Conservation (phyloP, 2,888 invertebrate species). For the Campopleginae sp. region DNA sequence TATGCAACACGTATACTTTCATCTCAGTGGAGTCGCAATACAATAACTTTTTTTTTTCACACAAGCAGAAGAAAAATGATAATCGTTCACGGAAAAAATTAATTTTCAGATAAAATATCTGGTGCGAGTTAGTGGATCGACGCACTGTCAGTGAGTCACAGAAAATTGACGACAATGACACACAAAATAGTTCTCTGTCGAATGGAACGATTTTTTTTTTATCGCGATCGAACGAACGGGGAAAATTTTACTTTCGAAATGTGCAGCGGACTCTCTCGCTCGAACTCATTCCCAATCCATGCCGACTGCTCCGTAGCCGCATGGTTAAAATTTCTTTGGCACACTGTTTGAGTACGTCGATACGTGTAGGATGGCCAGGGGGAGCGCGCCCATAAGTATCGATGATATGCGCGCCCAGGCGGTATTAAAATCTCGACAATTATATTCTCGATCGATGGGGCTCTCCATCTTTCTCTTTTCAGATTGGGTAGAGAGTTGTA, state of each 20-base stretch:
- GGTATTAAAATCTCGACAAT: slow-evolving; percentile 49
- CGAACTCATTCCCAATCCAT: too few species aligned
- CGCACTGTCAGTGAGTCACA: too few species aligned
- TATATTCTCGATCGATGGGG: slow-evolving; percentile 29
- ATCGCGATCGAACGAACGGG: too few species aligned
- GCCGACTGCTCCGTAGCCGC: too few species aligned
- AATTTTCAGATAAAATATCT: too few species aligned
- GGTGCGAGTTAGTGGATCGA: too few species aligned
- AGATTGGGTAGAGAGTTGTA: slow-evolving; percentile 69
- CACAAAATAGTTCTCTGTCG: too few species aligned
- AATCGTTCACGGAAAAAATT: neutral
- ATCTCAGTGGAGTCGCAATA: neutral
- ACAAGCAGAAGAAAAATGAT: neutral
- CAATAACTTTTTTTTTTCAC: neutral
- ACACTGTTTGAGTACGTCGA: neutral
- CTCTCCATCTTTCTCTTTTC: slow-evolving; percentile 69
- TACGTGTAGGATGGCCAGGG: neutral
- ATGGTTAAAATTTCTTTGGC: too few species aligned
- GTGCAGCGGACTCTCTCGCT: too few species aligned
- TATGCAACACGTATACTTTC: neutral
- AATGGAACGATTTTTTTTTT: too few species aligned
- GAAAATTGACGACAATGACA: too few species aligned
- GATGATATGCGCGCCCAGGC: slow-evolving; percentile 17
- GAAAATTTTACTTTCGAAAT: too few species aligned
- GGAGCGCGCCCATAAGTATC: neutral